Conservation (phyloP, 2,888 invertebrate species). For the Rosalia funebris region DNA sequence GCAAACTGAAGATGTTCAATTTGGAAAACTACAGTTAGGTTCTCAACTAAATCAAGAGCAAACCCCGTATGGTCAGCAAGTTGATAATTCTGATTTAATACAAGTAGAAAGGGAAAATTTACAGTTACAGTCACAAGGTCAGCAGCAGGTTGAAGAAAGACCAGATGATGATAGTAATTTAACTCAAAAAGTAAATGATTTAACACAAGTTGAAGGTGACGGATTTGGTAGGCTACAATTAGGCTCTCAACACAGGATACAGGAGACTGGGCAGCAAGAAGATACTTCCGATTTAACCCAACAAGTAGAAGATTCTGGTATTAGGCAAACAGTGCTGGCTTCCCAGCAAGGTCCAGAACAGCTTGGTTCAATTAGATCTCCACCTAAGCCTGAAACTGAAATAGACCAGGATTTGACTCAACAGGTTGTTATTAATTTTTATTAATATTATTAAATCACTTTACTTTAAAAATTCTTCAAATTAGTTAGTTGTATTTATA, state of each 20-base stretch:
- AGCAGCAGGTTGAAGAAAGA: conserved; percentile 11
- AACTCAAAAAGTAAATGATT: too few relatives aligned
- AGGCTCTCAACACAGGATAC: conserved; percentile 28
- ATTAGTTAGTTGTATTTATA: not conserved
- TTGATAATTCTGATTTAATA: conserved; percentile 34
- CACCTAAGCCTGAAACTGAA: not conserved
- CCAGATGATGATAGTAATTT: conserved; percentile 37
- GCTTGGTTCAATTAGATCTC: not conserved
- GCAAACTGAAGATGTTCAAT: conserved; percentile 31
- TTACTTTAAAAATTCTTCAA: not conserved
- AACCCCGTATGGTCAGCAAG: conserved; percentile 25
- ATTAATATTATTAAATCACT: not conserved
- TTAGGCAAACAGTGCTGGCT: conserved; percentile 3
- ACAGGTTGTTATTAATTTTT: not conserved
- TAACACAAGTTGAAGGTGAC: conserved; percentile 31
- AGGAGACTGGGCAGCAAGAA: conserved; percentile 28
- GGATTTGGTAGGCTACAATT: conserved; percentile 1
- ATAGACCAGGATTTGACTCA: not conserved
- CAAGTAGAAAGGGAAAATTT: conserved; percentile 22
- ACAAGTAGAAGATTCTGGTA: conserved; percentile 34
- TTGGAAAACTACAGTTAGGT: conserved; percentile 38
- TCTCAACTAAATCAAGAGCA: conserved; percentile 28
- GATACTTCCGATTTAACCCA: conserved; percentile 44
- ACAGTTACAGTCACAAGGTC: not conserved
- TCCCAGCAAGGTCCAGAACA: conserved; percentile 21